Percentiles rank a stretch among this genome's conserved stretches.
Evolutionary conservation across 2,113 vertebrate species (phyloP).

Genomic region (Podocnemis expansa): DNA sequence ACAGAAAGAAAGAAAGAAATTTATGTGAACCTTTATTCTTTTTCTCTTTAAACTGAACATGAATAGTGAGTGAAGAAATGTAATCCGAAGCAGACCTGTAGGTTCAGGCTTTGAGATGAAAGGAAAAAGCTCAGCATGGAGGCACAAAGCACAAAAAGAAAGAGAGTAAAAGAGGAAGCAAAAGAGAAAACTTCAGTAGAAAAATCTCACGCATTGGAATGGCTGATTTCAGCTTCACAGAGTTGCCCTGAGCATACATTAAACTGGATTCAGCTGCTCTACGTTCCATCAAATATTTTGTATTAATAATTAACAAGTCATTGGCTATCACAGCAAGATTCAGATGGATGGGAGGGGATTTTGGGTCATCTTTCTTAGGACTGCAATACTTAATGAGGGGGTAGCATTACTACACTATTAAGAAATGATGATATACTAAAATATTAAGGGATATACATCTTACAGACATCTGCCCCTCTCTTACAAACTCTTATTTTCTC

Average conservation of each 20-base stretch:
- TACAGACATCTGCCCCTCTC: neutral
- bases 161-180: conserved; percentile 55
- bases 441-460: conserved; percentile 44
- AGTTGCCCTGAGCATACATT: conserved; percentile 51
- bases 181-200: conserved; percentile 69
- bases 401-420: conserved; percentile 36
- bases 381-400: conserved; percentile 68
- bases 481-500: conserved; percentile 38
- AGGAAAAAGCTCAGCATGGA: conserved; percentile 55
- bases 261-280: conserved; percentile 68
- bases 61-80: conserved; percentile 59
- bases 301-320: conserved; percentile 78
- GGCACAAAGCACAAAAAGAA: conserved; percentile 63
- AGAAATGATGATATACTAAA: conserved; percentile 51
- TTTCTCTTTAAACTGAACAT: conserved; percentile 68
- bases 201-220: conserved; percentile 54
- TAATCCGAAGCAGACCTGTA: conserved; percentile 50
- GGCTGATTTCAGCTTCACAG: conserved; percentile 67
- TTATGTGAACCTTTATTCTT: conserved; percentile 34
- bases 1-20: conserved; percentile 33
- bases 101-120: conserved; percentile 68
- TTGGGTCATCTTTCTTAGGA: conserved; percentile 70
- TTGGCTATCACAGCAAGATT: conserved; percentile 69
- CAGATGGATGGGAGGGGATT: conserved; percentile 68
- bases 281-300: conserved; percentile 72